Evolutionary conservation across 2,888 invertebrate species (phyloP).

Genomic region (Chorisops tibialis): DNA sequence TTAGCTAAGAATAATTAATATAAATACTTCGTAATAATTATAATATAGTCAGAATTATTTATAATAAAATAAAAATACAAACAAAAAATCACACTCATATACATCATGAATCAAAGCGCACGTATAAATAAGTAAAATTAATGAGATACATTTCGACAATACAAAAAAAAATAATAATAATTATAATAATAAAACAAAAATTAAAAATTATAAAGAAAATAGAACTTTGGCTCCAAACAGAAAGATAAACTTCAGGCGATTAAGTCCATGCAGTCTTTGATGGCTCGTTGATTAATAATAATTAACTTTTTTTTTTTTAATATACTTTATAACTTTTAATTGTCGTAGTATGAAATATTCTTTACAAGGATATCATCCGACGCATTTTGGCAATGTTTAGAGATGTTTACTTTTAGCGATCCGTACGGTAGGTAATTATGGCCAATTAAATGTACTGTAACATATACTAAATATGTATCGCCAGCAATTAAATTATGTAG

Average conservation of each 20-base stretch:
- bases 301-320: neutral
- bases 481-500: slow-evolving; percentile 55
- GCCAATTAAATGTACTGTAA: slow-evolving; percentile 57
- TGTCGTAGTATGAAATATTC: slow-evolving; percentile 28
- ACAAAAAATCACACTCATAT: slow-evolving; percentile 13
- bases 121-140: slow-evolving; percentile 23
- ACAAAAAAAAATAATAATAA: slow-evolving; percentile 3
- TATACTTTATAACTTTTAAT: slow-evolving; percentile 2
- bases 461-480: slow-evolving; percentile 57
- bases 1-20: slow-evolving; percentile 18
- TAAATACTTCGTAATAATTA: slow-evolving; percentile 4
- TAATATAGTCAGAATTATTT: neutral
- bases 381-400: slow-evolving; percentile 37
- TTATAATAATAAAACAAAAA: neutral
- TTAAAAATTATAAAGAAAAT: slow-evolving; percentile 3
- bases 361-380: slow-evolving; percentile 34
- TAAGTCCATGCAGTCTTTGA: slow-evolving; percentile 25
- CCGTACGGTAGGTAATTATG: slow-evolving; percentile 60
- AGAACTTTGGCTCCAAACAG: slow-evolving; percentile 16
- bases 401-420: slow-evolving; percentile 46
- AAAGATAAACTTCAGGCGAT: slow-evolving; percentile 22
- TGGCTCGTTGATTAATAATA: slow-evolving; percentile 21
- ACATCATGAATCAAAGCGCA: slow-evolving; percentile 12
- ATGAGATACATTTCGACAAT: slow-evolving; percentile 1
- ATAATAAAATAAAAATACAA: slow-evolving; percentile 15